These are phyloP conservation scores for Sinodicranocentrus sp. DNA, from an alignment of 2,888 invertebrate genomes.

Conservation along the genomic window DNA sequence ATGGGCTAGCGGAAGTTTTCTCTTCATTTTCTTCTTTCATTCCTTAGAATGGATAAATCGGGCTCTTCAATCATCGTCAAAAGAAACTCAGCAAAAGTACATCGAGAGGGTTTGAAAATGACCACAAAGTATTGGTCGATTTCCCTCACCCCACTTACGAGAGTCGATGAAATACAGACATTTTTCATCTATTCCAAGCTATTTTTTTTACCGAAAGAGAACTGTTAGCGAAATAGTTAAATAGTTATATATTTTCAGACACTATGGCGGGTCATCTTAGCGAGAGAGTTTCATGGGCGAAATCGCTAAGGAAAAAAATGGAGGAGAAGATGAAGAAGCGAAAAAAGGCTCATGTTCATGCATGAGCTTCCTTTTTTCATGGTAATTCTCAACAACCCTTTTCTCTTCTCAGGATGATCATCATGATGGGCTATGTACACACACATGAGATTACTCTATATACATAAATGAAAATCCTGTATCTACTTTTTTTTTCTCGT, in stretches of 20 bases:
- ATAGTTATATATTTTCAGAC: not conserved
- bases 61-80: conserved; percentile 73
- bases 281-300: conserved; percentile 4
- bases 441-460: not conserved
- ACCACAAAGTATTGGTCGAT: conserved; percentile 46
- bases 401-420: conserved; percentile 32
- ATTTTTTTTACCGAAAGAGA: too few relatives aligned
- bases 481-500: not conserved
- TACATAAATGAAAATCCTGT: not conserved
- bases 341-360: conserved; percentile 65
- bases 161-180: conserved; percentile 26
- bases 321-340: conserved; percentile 26
- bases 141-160: conserved; percentile 3
- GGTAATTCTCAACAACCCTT: conserved; percentile 68
- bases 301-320: conserved; percentile 7
- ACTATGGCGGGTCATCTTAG: not conserved
- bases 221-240: not conserved
- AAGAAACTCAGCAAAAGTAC: conserved; percentile 23
- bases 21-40: conserved; percentile 17
- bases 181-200: conserved; percentile 10
- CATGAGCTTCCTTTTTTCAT: conserved; percentile 73
- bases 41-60: conserved; percentile 12
- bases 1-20: conserved; percentile 31
- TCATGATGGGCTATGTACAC: conserved; percentile 4
- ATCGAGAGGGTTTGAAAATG: conserved; percentile 25